A percentile compares a stretch with the other conserved stretches of the same genome.
These are phyloP conservation scores for Alloscopus bannaensis DNA, from an alignment of 2,888 invertebrate species.

Conservation along the genomic window DNA sequence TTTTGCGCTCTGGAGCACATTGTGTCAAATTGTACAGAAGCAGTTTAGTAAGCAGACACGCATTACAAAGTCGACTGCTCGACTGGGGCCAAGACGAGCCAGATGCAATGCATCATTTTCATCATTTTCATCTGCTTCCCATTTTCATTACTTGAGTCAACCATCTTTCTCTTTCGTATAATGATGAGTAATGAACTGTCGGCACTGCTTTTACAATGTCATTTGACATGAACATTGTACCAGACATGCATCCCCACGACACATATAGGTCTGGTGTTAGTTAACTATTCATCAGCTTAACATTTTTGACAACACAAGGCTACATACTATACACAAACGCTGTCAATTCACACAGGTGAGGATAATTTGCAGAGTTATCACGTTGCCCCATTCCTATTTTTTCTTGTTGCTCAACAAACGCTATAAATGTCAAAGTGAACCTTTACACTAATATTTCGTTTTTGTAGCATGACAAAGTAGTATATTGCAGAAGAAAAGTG, in stretches of 20 bases:
- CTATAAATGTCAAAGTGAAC: not conserved
- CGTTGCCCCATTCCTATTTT: slow-evolving; percentile 19
- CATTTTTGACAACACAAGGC: not conserved
- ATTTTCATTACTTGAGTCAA: slow-evolving; percentile 2
- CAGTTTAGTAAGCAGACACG: slow-evolving; percentile 21
- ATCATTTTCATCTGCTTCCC: slow-evolving; percentile 12
- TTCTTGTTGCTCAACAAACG: not conserved
- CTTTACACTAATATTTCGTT: not conserved
- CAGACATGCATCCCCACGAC: too few species aligned
- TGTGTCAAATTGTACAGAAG: not conserved
- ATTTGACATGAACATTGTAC: too few species aligned
- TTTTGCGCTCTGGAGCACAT: too few species aligned
- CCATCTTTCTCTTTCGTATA: too few species aligned
- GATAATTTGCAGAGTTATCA: not conserved
- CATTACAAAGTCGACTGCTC: too few species aligned
- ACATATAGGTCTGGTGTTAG: too few species aligned
- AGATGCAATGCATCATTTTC: slow-evolving; percentile 31
- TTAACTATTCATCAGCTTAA: not conserved
- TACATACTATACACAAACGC: too few species aligned
- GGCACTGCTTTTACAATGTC: not conserved
- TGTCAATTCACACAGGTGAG: too few species aligned
- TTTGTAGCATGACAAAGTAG: slow-evolving; percentile 22
- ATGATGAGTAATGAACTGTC: slow-evolving; percentile 18
- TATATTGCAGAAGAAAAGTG: slow-evolving; percentile 37
- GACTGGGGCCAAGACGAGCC: slow-evolving; percentile 29